Base-by-base conservation (phyloP, 2,797 vertebrate genomes). In the Hybognathus amarus region DNA sequence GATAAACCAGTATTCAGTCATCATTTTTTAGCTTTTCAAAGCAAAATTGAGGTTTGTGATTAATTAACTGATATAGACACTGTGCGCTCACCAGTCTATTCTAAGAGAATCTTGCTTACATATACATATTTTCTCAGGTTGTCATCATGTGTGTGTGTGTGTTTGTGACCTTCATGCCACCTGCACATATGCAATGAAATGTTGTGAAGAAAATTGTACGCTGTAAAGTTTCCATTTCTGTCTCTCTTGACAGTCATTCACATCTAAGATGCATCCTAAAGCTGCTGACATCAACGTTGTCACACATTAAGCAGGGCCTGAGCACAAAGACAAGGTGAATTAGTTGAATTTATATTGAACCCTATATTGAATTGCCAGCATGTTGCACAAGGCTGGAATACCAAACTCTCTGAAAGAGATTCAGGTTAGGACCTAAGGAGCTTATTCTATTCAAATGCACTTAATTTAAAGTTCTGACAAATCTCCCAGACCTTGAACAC, bases 251-350 rank as follows among this genome's bases (percentile, higher is more conserved):
- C 13, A 10, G 22, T 22, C 61, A 54, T 36, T 5, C 17, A 45
- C 30, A 24, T 30, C 59, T 77, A 76, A 63, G 56, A 80, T 6
- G 18, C 75, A 27, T 45, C n/a, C 24, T 30, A 11, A 45, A 77
- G 56, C 38, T 77, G 75, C 75, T 77, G 75, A 77, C 75, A 77
- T 77, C 75, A 63, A 63, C 56, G 22, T 12, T 77, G 56, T 77
- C 75, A 77, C 56, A 63, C 75, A 77, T 77, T 77, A 45, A 20
- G 56, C 75, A 63, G 56, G 56, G 56, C 56, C 38, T 30, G 56
- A 77, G 75, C 38, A 22, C 56, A 63, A 63, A 59, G 42, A 50
- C 56, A 67, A 83, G 63, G 67, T 54, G 81, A 76, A 63, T 81
- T 81, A 50, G 27, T 11, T n/a, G n/a, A n/a, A n/a, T n/a, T n/a